Evolutionary conservation across 1,140 invertebrate species (phyloP), one percentile per base, ranked within the genome.

Genomic region (Procambarus clarkii): DNA sequence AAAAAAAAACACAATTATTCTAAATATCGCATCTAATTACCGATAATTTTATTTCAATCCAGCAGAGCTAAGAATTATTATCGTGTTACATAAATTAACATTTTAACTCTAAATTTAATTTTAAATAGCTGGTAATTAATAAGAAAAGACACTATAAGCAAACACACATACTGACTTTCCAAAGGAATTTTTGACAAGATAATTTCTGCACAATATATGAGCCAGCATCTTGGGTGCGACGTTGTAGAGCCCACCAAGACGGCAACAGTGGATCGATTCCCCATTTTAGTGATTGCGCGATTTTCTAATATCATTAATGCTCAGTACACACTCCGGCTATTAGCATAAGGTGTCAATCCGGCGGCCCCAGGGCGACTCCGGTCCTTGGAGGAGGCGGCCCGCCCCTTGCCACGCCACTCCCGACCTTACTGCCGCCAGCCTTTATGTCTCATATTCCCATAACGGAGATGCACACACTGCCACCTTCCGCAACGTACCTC

Each of bases 291-390:
- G 89, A 91, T 78, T 85, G 89, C 82, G 18, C 80, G 89, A 77
- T 86, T 86, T 90, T 84, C 88, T 90, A 90, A 86, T 91, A 91
- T 83, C 82, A 91, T 91, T 91, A 91, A 91, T 86, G 89, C 60
- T 85, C 81, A 79, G 82, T 86, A 86, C 82, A 91, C 89, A 91
- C 82, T 85, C 89, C 8, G 21, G 89, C 60, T 91, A 91, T 86
- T 86, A 91, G 74, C 89, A 91, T 86, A 91, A 85, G 89, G 89
- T 91, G 82, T 85, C 82, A 85, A 85, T 86, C 89, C 46, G 11
- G 60, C 15, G 82, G 89, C 54, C 89, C 82, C 54, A 48, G 80
- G 89, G 15, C 69, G 24, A 15, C 15, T 8, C 24, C 69, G n/a
- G 15, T 4, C 15, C 11, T 9, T 4, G n/a, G n/a, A 74, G 69